phyloP scores from a whole-genome alignment of 2,888 invertebrate genomes.

The Lasioglossum malachurum region DNA sequence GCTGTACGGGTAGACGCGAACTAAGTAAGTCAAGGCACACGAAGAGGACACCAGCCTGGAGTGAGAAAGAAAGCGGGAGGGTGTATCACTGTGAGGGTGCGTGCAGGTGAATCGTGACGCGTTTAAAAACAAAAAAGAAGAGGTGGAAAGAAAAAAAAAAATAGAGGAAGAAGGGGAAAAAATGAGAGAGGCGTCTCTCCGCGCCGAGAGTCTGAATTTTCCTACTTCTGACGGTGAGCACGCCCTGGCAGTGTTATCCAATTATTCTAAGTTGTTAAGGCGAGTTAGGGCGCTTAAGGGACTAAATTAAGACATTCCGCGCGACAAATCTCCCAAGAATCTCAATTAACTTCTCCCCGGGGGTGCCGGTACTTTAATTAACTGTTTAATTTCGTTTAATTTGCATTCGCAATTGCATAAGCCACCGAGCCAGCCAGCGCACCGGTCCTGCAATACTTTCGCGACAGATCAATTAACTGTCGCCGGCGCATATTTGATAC shows the following conservation, averaged over 20 bases:
- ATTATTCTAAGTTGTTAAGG: constrained; percentile 85
- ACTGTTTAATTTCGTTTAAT: constrained; percentile 85
- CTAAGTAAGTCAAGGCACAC: constrained; percentile 17
- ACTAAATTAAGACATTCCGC: constrained; percentile 85
- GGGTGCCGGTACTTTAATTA: constrained; percentile 81
- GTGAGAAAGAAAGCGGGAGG: constrained; percentile 9
- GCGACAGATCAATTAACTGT: constrained; percentile 49
- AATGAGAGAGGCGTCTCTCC: constrained; percentile 36
- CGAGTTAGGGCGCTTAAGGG: constrained; percentile 84
- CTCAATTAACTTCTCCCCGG: constrained; percentile 83
- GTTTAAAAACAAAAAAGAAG: constrained; percentile 37
- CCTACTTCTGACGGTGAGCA: constrained; percentile 66
- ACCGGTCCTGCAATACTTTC: constrained; percentile 31
- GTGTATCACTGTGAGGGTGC: constrained; percentile 15
- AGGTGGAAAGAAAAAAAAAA: not conserved
- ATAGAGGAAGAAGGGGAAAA: not conserved
- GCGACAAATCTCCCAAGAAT: constrained; percentile 85
- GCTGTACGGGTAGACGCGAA: constrained; percentile 1
- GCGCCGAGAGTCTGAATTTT: constrained; percentile 66
- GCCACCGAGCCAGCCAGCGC: constrained; percentile 45
- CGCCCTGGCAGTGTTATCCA: constrained; percentile 82
- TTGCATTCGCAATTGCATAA: constrained; percentile 81
- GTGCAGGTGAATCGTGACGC: constrained; percentile 52
- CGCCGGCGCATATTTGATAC: not conserved
- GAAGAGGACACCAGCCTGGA: constrained; percentile 1